Evolutionary conservation across 2,797 vertebrate genomes (phyloP), one percentile per base, ranked within the genome.

Genomic region (Sebastolobus alascanus): DNA sequence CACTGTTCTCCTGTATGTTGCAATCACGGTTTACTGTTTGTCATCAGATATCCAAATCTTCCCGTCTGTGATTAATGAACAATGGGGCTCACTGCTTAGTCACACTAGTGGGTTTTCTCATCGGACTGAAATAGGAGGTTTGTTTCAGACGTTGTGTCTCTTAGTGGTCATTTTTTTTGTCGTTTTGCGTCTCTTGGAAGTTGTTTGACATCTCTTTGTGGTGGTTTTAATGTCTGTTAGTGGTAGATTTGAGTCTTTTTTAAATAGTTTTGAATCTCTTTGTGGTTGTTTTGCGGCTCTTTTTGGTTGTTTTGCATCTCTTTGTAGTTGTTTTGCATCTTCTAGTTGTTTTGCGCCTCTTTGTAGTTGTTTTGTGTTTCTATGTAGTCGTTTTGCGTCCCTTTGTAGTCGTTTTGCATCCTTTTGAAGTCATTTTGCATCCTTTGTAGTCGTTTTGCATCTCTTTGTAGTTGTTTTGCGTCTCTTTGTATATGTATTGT

Each of bases 21-120:
- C 61, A 84, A 79, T 82, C 77, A 12, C 38, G 6, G 52, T 73
- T 84, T 37, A 29, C 68, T 27, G 43, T 85, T 80, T 84, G 75
- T 35, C 56, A 46, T 77, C 29, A 85, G 70, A 74, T 76, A 75
- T 55, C 68, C 50, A 70, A 77, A 79, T 63, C 61, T 22, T n/a
- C 58, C 35, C 7, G 16, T 52, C 25, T 54, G 80, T 61, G 25
- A 89, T 76, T 29, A 80, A 77, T 54, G 43, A 82, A 89, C 59
- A 80, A 60, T 77, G 67, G 69, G 27, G 74, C 25, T 86, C 64
- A 76, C 33, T 12, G 64, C 64, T 83, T 88, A 77, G 83, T 80
- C 80, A 52, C 65, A 63, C 9, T 5, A 1, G 1, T 22, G 38
- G 38, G n/a, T 56, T 79, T 77, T 66, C 70, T 65, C 73, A 64